Base-by-base conservation (phyloP, 2,113 vertebrate genomes). In the Oncorhynchus nerka region DNA sequence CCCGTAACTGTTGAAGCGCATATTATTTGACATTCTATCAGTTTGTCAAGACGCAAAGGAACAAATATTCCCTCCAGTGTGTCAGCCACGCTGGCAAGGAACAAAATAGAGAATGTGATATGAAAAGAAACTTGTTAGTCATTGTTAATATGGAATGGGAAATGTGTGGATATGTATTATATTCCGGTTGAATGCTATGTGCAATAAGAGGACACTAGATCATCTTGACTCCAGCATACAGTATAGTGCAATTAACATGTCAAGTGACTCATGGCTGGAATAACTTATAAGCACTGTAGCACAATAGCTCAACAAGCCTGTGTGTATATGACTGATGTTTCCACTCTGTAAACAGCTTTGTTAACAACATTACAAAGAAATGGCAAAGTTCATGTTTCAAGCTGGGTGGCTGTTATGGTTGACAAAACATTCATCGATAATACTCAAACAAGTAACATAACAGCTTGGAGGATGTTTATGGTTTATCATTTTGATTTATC, bases 21-120 rank as follows among this genome's bases (percentile, higher is more conserved):
- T 57, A 62, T 66, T 67, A 68, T 68, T 7, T 22, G 68, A 70
- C 45, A 76, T 80, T 78, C 76, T 32, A 30, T 79, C 65, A 51
- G 51, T 78, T 39, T 69, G 28, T 79, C 65, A 62, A 39, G 24
- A 19, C 72, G 49, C 62, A 49, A 64, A 19, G 12, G 62, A 22
- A 20, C 12, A 8, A 70, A 70, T 20, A 20, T 34, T n/a, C 9
- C 68, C 68, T 70, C 16, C 19, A 70, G 61, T 9, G 1, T 55
- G 51, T 19, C 51, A 45, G 39, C 39, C 39, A 45, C 9, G 9
- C 39, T 45, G 39, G 39, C 9, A 45, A 45, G 39, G 9, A 12
- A 45, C 39, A 3, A 45, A 45, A 45, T 45, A 11, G 39, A 45
- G 39, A 45, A 45, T 39, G 39, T 0, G 9, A 45, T 39, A 45